These are phyloP conservation scores for Sebastes schlegelii DNA, from an alignment of 2,113 vertebrate genomes.

Conservation along the genomic window DNA sequence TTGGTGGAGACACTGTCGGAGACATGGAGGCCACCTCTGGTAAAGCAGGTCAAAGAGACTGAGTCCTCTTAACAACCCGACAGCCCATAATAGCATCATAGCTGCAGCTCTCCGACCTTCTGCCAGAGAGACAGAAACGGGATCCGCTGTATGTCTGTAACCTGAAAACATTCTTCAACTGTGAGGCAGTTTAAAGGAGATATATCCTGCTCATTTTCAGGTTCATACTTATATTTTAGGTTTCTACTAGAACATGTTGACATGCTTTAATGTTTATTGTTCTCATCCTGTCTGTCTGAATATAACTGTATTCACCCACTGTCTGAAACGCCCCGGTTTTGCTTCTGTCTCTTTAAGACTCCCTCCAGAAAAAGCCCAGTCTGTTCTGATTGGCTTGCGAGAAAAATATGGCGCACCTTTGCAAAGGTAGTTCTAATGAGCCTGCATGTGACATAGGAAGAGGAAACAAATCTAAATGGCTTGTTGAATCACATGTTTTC, in stretches of 20 bases:
- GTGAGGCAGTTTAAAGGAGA: background rate
- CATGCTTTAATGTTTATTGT: background rate
- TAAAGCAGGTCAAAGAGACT: slow-evolving; percentile 74
- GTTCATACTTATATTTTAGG: background rate
- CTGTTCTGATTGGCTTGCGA: background rate
- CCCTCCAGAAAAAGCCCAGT: background rate
- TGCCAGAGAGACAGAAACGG: background rate
- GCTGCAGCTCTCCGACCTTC: background rate
- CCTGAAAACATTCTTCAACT: slow-evolving; percentile 4
- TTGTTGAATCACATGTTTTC: background rate
- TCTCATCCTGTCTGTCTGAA: background rate
- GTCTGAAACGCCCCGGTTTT: background rate
- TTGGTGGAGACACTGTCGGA: slow-evolving; percentile 22
- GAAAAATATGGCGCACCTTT: background rate
- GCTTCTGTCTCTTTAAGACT: background rate
- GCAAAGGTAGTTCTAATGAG: background rate
- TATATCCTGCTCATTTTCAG: background rate
- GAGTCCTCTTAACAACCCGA: slow-evolving; percentile 24
- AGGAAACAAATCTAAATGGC: background rate
- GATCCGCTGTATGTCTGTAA: background rate
- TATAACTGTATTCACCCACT: background rate
- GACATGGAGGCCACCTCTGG: slow-evolving; percentile 58
- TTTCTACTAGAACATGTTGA: background rate
- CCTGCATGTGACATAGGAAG: background rate
- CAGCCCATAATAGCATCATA: slow-evolving; percentile 62